Evolutionary conservation across 2,797 vertebrate genomes (phyloP), one percentile per base, ranked within the genome.

Genomic region (Ambastaia sidthimunki): DNA sequence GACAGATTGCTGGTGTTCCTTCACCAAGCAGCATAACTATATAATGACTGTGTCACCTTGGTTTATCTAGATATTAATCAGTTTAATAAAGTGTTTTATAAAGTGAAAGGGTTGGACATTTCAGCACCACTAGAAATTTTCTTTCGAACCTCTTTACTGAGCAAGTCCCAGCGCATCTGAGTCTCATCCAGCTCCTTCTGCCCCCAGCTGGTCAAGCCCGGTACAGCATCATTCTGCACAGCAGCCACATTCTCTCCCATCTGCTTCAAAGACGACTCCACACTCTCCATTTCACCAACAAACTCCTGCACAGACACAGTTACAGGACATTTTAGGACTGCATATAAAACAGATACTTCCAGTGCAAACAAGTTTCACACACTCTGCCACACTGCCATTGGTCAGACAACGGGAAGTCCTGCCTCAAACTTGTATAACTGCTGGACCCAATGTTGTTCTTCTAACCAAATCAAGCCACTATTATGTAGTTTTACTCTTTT

Each of bases 91-190:
- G 19, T 18, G 10, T 60, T 13, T 31, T 1, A 63, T 31, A n/a
- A 63, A 62, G 15, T 15, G 4, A 55, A 3, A 76, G 13, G 23
- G 1, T 55, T 28, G 21, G 18, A 34, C 2, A 31, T 25, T 44
- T 7, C 1, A 4, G 9, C 23, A 16, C 18, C 3, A 19, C 54
- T 19, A 10, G 31, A 34, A 3, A 11, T 65, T 65, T 34, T 67
- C 67, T 52, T 69, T 54, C 90, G 89, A 86, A 98, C 97, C 96
- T 96, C 94, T 87, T 96, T 96, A 90, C 94, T 95, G 62, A 96
- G 90, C 41, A 87, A 89, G 63, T 96, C 95, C 96, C 96, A 94
- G 0, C 94, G 95, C 13, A 86, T 88, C 86, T 92, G 94, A 76
- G 85, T 92, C 71, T 95, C 93, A 0, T 77, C 86, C 9, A 96